phyloP scores from a whole-genome alignment of 2,797 vertebrate genomes.

The Melanogrammus aeglefinus region DNA sequence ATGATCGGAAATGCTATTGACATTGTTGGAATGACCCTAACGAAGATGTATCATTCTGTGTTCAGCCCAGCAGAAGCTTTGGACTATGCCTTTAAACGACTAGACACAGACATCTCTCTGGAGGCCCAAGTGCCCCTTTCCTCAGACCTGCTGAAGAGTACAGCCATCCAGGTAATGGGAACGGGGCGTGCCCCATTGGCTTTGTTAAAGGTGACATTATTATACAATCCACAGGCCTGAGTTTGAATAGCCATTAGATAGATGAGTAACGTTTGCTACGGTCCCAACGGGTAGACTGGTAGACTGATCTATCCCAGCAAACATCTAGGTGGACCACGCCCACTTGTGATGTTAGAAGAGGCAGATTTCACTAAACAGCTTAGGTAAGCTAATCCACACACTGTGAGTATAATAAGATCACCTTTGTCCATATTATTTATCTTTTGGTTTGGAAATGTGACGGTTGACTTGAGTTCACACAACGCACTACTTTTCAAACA shows the following conservation, averaged over 20 bases:
- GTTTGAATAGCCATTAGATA: too few relatives aligned
- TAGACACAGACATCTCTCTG: conserved; percentile 89
- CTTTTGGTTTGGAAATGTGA: neutral
- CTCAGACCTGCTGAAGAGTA: conserved; percentile 80
- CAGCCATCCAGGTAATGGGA: conserved; percentile 81
- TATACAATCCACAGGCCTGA: too few relatives aligned
- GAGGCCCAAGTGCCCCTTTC: conserved; percentile 89
- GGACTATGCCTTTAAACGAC: conserved; percentile 82
- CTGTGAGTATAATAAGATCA: too few relatives aligned
- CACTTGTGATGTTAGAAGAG: too few relatives aligned
- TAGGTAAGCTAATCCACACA: too few relatives aligned
- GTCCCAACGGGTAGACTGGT: too few relatives aligned
- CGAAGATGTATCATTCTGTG: conserved; percentile 1
- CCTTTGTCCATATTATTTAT: neutral
- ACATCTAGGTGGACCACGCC: too few relatives aligned
- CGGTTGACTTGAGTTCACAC: neutral
- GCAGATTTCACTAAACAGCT: too few relatives aligned
- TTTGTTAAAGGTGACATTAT: neutral
- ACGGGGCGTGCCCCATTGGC: neutral
- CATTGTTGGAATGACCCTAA: neutral
- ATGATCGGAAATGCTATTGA: neutral
- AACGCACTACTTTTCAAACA: neutral
- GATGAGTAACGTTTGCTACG: too few relatives aligned
- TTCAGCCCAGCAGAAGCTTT: conserved; percentile 79
- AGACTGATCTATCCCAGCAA: too few relatives aligned